Percentiles rank a stretch among this genome's conserved stretches.
phyloP scores from a whole-genome alignment of 2,113 vertebrate genomes.

The Python bivittatus region DNA sequence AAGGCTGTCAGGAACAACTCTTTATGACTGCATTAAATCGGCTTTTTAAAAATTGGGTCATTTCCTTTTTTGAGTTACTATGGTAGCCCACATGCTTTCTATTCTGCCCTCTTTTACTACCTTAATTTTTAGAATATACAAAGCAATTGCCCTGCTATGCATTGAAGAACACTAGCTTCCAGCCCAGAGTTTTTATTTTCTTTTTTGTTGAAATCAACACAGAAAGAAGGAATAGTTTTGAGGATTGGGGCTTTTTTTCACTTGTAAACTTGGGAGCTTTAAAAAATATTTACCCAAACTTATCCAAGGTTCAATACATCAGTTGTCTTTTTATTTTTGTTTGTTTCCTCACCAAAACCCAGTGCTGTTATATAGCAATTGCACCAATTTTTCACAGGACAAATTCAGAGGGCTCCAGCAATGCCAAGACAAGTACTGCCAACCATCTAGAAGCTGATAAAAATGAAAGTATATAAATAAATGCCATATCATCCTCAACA shows the following conservation, averaged over 20 bases:
- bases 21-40: not conserved
- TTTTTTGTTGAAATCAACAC: not conserved
- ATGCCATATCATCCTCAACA: not conserved
- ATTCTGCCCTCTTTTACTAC: not conserved
- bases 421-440: not conserved
- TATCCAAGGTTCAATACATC: not conserved
- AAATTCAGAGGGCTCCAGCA: not conserved
- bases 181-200: not conserved
- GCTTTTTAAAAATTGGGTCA: not conserved
- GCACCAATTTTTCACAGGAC: not conserved
- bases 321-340: not conserved
- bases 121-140: not conserved
- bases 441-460: not conserved
- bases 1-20: not conserved
- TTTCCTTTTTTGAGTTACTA: not conserved
- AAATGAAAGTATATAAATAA: not conserved
- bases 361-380: not conserved
- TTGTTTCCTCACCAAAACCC: not conserved
- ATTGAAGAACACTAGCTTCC: not conserved
- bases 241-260: not conserved
- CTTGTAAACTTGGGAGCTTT: not conserved
- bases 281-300: not conserved
- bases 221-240: not conserved
- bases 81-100: not conserved
- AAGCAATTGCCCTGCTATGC: not conserved